These are phyloP conservation scores for Nephrotoma guestfalica DNA, from an alignment of 2,888 invertebrate genomes.

Conservation along the genomic window DNA sequence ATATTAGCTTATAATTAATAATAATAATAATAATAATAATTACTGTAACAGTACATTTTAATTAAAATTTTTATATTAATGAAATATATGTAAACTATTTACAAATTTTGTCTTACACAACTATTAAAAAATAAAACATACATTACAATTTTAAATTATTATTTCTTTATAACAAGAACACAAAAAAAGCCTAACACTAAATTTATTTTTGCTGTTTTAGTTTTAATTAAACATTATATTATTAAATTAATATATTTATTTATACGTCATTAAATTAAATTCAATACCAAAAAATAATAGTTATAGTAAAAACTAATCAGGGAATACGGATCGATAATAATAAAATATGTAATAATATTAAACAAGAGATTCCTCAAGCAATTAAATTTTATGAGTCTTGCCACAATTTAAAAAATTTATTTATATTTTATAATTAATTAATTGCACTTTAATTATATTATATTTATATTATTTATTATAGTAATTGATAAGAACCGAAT, in stretches of 20 bases:
- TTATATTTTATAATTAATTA: neutral
- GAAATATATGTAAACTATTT: neutral
- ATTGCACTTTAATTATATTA: neutral
- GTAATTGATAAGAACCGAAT: neutral
- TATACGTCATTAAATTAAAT: neutral
- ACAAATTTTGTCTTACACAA: neutral
- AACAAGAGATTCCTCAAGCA: neutral
- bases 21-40: neutral
- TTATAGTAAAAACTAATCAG: neutral
- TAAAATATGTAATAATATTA: neutral
- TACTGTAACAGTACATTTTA: neutral
- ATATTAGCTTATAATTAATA: neutral
- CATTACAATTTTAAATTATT: neutral
- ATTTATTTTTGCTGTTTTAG: neutral
- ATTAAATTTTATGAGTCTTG: neutral
- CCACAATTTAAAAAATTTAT: neutral
- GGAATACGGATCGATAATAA: neutral
- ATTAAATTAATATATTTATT: neutral
- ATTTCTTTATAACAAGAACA: neutral
- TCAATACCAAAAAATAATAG: neutral
- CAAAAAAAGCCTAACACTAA: neutral
- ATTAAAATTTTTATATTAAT: neutral
- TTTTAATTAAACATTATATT: neutral
- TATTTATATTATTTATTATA: neutral
- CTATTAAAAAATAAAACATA: neutral